These are phyloP conservation scores for Ptychochromis oligacanthus DNA, from an alignment of 2,113 vertebrate species.

Conservation along the genomic window DNA sequence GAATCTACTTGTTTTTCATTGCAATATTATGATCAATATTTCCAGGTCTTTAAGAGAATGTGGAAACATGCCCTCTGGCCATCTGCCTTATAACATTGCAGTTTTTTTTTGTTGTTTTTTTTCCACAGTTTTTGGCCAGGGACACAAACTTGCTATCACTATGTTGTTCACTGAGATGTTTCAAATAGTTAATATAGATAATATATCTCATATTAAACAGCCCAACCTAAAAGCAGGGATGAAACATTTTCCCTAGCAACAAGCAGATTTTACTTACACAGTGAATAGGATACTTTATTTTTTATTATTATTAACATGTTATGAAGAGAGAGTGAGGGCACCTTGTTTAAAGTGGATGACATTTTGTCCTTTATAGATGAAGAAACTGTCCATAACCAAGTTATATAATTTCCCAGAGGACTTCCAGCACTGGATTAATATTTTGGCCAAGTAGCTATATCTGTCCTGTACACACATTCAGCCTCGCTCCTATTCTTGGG, in stretches of 20 bases:
- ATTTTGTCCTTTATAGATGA: constrained; percentile 44
- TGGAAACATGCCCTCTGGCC: background rate
- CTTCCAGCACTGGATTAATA: constrained; percentile 30
- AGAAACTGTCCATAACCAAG: constrained; percentile 41
- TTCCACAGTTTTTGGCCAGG: too few species aligned
- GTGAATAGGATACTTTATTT: too few species aligned
- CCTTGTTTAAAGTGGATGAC: constrained; percentile 19
- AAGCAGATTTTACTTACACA: too few species aligned
- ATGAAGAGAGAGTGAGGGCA: background rate
- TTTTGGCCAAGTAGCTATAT: constrained; percentile 30
- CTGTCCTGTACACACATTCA: constrained; percentile 14
- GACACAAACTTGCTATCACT: background rate
- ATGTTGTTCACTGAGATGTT: background rate
- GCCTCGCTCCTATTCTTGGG: background rate
- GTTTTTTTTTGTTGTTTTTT: too few species aligned
- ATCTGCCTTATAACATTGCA: background rate
- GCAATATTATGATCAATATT: background rate
- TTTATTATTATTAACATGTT: too few species aligned
- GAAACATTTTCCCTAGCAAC: too few species aligned
- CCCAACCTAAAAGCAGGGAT: too few species aligned
- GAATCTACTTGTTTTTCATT: background rate
- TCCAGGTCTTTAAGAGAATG: background rate
- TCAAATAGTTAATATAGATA: too few species aligned
- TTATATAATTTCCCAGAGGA: constrained; percentile 50
- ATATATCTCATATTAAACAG: too few species aligned